A percentile compares a stretch with the other conserved stretches of the same genome.
These are phyloP conservation scores for Tetranychus piercei DNA, from an alignment of 2,888 invertebrate genomes.

Conservation along the genomic window DNA sequence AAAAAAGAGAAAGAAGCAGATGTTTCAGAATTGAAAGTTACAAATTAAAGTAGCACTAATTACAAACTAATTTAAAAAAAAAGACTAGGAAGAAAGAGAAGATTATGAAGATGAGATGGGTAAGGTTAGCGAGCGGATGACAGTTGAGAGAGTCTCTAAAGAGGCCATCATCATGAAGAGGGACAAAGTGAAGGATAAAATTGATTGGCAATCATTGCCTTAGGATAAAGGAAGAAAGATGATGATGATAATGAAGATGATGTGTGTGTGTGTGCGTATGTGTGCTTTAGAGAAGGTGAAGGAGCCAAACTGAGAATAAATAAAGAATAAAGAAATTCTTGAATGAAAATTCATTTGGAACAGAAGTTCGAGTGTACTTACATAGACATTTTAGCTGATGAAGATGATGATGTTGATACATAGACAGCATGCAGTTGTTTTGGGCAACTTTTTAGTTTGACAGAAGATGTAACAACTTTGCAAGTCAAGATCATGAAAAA, in stretches of 20 bases:
- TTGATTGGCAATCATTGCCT: not conserved
- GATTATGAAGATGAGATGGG: not conserved
- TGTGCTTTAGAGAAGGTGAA: no score
- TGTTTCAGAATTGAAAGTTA: not conserved
- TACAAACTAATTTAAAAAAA: not conserved
- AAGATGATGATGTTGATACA: no score
- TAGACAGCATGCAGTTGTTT: no score
- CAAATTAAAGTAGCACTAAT: conserved; percentile 1
- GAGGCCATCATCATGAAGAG: not conserved
- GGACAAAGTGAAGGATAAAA: not conserved
- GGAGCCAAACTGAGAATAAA: no score
- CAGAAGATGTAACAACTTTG: no score
- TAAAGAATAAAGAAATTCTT: no score
- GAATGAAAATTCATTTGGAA: no score
- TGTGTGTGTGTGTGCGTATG: no score
- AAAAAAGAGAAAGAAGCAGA: not conserved
- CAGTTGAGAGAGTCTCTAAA: not conserved
- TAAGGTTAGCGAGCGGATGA: not conserved
- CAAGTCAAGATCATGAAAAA: no score
- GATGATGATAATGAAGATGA: not conserved
- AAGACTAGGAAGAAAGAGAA: not conserved
- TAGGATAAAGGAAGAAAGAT: not conserved
- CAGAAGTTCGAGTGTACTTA: no score
- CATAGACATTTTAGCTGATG: no score
- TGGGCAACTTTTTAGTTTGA: no score